These are phyloP conservation scores for Siderastrea siderea DNA, from an alignment of 92 coral and sea anemone genomes.

Conservation along the genomic window DNA sequence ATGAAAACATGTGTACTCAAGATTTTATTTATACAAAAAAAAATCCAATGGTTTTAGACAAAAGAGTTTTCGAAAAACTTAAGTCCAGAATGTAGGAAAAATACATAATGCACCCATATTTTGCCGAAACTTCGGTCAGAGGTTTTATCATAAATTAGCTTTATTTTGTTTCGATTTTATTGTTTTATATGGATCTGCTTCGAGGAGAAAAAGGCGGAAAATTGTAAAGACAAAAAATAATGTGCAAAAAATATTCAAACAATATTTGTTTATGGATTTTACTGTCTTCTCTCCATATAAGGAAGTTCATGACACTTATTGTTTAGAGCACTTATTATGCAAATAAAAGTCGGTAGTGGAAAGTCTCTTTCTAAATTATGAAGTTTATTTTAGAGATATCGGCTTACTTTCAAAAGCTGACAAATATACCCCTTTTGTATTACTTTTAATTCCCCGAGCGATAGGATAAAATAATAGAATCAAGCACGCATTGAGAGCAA, in stretches of 20 bases:
- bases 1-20: neutral
- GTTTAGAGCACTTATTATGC: constrained; percentile 31
- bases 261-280: constrained; percentile 1
- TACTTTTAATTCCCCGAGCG: constrained; percentile 9
- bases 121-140: neutral
- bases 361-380: constrained; percentile 13
- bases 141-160: neutral
- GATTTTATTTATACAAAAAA: neutral
- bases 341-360: constrained; percentile 12
- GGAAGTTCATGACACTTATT: neutral
- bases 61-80: neutral
- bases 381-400: constrained; percentile 39
- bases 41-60: neutral
- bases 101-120: no score
- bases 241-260: neutral
- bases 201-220: neutral
- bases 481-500: neutral
- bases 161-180: neutral
- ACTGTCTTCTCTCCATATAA: constrained; percentile 5
- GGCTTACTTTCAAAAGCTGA: constrained; percentile 14
- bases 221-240: neutral
- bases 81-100: neutral
- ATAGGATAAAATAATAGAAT: constrained; percentile 3
- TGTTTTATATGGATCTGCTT: neutral
- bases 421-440: constrained; percentile 12